Evolutionary conservation across 1,140 invertebrate species (phyloP).

Genomic region (Leptopilina boulardi): DNA sequence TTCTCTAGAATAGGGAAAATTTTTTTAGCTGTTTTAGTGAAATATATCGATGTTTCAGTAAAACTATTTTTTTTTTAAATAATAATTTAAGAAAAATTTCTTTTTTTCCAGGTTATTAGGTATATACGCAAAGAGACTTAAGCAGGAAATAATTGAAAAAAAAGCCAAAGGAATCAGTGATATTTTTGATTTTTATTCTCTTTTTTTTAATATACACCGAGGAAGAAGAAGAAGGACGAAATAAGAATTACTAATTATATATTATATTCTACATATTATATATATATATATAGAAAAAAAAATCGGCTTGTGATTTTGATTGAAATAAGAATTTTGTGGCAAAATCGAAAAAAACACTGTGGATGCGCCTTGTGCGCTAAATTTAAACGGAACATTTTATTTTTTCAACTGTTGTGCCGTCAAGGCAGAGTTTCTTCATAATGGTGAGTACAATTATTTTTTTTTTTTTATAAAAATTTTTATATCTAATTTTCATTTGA

Average conservation of each 20-base stretch:
- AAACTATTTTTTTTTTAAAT: conserved; percentile 34
- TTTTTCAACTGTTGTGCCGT: conserved; percentile 48
- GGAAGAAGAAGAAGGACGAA: conserved; percentile 24
- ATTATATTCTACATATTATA: no score
- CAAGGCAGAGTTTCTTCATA: conserved; percentile 58
- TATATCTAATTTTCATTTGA: neutral
- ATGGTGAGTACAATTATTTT: conserved; percentile 61
- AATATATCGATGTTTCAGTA: no score
- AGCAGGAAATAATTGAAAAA: conserved; percentile 28
- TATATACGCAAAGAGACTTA: conserved; percentile 41
- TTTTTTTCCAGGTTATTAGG: conserved; percentile 43
- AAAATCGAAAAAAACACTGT: conserved; percentile 33
- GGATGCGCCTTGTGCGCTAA: conserved; percentile 37
- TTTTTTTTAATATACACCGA: conserved; percentile 44
- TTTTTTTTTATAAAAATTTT: neutral
- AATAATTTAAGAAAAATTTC: neutral
- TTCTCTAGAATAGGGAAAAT: no score
- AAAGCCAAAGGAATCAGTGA: conserved; percentile 61
- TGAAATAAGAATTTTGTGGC: conserved; percentile 33
- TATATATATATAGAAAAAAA: neutral
- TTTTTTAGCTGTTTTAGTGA: no score
- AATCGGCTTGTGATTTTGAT: neutral
- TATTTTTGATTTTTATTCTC: conserved; percentile 56
- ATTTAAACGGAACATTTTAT: conserved; percentile 10
- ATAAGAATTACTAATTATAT: neutral